Percentiles rank a stretch among this genome's conserved stretches.
These are phyloP conservation scores for Porites evermanni DNA, from an alignment of 92 coral and sea anemone genomes.

Conservation along the genomic window DNA sequence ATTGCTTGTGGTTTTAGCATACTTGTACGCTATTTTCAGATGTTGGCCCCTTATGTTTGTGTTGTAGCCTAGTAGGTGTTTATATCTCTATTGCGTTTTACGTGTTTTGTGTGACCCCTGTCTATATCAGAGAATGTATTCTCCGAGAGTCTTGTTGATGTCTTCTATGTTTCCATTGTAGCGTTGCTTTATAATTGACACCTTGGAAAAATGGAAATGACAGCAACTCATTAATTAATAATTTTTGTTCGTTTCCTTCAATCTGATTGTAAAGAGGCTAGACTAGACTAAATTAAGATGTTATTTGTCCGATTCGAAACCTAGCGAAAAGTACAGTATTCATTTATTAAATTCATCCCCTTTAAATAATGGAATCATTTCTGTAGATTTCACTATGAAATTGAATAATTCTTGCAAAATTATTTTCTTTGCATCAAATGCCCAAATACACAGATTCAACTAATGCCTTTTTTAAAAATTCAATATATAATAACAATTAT, in stretches of 20 bases:
- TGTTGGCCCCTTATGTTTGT: neutral
- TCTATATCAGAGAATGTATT: neutral
- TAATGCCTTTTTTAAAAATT: neutral
- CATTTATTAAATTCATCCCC: neutral
- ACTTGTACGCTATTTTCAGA: neutral
- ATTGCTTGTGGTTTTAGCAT: constrained; percentile 24
- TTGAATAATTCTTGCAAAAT: no score
- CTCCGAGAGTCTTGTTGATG: neutral
- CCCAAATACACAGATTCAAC: neutral
- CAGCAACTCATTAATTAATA: constrained; percentile 3
- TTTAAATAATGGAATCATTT: neutral
- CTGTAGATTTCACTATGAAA: neutral
- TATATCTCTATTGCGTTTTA: neutral
- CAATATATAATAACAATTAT: neutral
- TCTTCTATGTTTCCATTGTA: neutral
- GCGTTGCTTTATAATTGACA: neutral
- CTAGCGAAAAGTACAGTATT: no score
- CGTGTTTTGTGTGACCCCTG: constrained; percentile 22
- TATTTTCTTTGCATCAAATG: no score
- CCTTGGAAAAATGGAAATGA: neutral
- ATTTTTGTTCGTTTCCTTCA: neutral
- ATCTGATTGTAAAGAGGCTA: no score
- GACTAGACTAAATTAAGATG: no score
- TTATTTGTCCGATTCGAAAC: no score
- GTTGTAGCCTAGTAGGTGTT: neutral